phyloP scores from a whole-genome alignment of 2,888 invertebrate genomes.

The Xestia xanthographa region DNA sequence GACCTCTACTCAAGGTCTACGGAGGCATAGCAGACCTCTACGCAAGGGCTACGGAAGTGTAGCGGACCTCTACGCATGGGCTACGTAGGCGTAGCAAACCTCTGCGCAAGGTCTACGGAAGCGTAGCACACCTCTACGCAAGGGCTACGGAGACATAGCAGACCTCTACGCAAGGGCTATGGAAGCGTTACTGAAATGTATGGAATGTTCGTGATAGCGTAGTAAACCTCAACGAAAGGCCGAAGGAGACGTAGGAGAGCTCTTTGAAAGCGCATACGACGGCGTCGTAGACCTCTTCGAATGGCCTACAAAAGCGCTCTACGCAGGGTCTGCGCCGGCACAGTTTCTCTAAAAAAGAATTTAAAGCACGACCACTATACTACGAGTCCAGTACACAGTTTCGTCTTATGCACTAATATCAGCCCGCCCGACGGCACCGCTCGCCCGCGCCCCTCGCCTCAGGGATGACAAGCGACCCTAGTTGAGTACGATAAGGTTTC shows the following conservation, averaged over 20 bases:
- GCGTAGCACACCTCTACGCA: not conserved
- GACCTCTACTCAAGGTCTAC: no score
- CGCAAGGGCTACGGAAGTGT: not conserved
- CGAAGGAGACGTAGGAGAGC: not conserved
- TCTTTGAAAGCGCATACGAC: not conserved
- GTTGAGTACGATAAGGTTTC: constrained; percentile 32
- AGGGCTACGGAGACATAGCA: fast-evolving
- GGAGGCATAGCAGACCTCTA: no score
- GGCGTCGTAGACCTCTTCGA: not conserved
- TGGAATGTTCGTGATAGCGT: not conserved
- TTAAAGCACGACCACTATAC: not conserved
- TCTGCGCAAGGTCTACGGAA: not conserved
- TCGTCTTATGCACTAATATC: not conserved
- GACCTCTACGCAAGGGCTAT: not conserved
- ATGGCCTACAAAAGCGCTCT: not conserved
- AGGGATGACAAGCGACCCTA: constrained; percentile 6
- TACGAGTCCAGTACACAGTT: not conserved
- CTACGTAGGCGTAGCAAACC: not conserved
- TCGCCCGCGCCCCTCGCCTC: not conserved
- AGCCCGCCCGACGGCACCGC: not conserved
- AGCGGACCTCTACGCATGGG: not conserved
- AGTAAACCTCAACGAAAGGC: not conserved
- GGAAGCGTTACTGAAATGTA: not conserved
- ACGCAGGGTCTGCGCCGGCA: not conserved
- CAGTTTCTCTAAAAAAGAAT: not conserved